phyloP scores from a whole-genome alignment of 2,113 vertebrate species.

The Odobenus rosmarus region DNA sequence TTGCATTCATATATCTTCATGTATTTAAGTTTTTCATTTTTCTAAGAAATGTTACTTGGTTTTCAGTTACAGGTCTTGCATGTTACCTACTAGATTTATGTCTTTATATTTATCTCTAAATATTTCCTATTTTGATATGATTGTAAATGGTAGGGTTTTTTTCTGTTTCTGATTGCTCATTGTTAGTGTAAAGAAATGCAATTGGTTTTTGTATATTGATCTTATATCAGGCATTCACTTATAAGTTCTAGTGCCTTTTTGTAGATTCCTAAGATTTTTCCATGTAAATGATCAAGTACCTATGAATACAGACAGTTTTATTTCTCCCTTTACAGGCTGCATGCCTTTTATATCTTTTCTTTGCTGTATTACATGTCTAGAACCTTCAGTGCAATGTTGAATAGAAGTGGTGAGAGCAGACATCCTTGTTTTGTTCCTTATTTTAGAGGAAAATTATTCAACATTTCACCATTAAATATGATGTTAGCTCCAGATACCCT shows the following conservation, averaged over 20 bases:
- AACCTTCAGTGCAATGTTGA: neutral
- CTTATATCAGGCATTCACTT: neutral
- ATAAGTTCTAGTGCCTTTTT: neutral
- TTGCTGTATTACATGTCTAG: neutral
- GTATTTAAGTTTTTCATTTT: neutral
- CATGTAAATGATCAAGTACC: neutral
- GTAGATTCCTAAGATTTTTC: neutral
- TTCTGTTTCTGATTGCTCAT: neutral
- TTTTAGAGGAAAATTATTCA: neutral
- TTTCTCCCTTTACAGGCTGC: neutral
- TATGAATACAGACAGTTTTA: neutral
- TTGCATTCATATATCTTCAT: neutral
- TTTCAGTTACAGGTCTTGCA: neutral
- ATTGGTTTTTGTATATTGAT: neutral
- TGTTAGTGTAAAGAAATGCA: neutral
- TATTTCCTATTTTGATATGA: neutral
- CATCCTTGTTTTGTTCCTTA: neutral
- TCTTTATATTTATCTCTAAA: neutral
- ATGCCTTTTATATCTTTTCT: neutral
- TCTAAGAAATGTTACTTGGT: neutral
- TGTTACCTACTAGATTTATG: neutral
- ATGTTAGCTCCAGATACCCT: neutral
- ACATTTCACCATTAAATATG: neutral
- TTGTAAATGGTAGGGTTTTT: neutral
- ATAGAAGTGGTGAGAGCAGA: neutral